Evolutionary conservation across 2,113 vertebrate genomes (phyloP).

Genomic region (Podarcis raffonei): DNA sequence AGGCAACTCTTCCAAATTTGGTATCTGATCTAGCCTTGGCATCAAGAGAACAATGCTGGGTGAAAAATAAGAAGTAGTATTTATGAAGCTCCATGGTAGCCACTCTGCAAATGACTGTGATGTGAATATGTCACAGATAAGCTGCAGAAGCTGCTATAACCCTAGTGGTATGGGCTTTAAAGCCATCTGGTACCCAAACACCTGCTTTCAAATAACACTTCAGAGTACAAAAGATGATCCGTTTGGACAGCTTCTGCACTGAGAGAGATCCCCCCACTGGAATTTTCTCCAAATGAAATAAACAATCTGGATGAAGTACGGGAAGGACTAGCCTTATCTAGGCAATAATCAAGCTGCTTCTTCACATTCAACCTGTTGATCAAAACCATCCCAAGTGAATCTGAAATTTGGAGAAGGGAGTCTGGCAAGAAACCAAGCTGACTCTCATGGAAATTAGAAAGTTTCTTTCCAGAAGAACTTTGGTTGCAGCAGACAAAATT

Average conservation of each 20-base stretch:
- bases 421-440: background rate
- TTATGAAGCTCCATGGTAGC: slow-evolving; percentile 64
- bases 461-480: background rate
- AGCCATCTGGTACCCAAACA: slow-evolving; percentile 73
- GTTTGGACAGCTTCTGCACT: slow-evolving; percentile 58
- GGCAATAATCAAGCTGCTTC: slow-evolving; percentile 30
- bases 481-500: background rate
- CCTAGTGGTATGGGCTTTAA: slow-evolving; percentile 62
- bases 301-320: slow-evolving; percentile 47
- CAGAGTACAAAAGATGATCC: slow-evolving; percentile 60
- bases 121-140: slow-evolving; percentile 70
- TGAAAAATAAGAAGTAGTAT: slow-evolving; percentile 50
- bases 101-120: slow-evolving; percentile 66
- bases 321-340: slow-evolving; percentile 40
- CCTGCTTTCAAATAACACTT: slow-evolving; percentile 66
- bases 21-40: slow-evolving; percentile 70
- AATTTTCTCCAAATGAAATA: slow-evolving; percentile 61
- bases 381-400: slow-evolving; percentile 11
- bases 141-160: slow-evolving; percentile 69
- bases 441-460: background rate
- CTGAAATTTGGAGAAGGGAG: slow-evolving; percentile 27
- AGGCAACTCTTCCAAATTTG: slow-evolving; percentile 70
- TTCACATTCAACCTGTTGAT: slow-evolving; percentile 43
- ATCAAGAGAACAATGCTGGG: slow-evolving; percentile 68
- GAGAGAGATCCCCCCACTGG: slow-evolving; percentile 50